These are phyloP conservation scores for Microtus richardsoni DNA, from an alignment of 2,113 vertebrate species.

Conservation along the genomic window DNA sequence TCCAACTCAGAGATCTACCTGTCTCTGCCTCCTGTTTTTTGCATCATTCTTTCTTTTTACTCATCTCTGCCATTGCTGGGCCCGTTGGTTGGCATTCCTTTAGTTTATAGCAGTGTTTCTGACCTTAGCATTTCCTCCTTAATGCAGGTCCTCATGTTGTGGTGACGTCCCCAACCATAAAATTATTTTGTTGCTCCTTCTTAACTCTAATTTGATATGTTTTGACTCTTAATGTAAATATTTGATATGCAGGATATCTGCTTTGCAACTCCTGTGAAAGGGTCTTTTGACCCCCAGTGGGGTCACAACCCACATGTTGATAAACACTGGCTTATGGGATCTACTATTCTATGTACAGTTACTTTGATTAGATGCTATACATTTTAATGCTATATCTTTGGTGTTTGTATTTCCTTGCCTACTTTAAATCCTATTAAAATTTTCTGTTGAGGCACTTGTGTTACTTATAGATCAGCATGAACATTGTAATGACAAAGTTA, in stretches of 20 bases:
- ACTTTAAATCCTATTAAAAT: background rate
- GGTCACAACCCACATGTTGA: background rate
- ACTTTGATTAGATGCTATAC: background rate
- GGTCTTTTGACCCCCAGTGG: background rate
- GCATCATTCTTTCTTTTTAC: background rate
- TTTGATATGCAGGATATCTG: background rate
- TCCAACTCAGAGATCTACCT: background rate
- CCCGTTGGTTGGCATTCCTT: background rate
- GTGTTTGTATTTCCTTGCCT: conserved; percentile 19
- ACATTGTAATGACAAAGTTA: background rate
- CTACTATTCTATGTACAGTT: background rate
- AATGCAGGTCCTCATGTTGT: background rate
- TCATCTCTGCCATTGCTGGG: background rate
- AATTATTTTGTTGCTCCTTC: background rate
- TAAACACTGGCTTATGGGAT: background rate
- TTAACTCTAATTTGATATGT: background rate
- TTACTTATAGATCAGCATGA: background rate
- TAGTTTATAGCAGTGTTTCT: background rate
- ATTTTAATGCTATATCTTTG: background rate
- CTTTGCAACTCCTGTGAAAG: background rate
- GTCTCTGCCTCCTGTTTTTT: background rate
- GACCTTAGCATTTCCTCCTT: background rate
- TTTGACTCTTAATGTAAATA: background rate
- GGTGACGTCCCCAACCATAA: background rate
- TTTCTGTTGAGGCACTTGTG: background rate